Base-by-base conservation (phyloP, 1,140 invertebrate genomes). In the Drosophila kepulauana region DNA sequence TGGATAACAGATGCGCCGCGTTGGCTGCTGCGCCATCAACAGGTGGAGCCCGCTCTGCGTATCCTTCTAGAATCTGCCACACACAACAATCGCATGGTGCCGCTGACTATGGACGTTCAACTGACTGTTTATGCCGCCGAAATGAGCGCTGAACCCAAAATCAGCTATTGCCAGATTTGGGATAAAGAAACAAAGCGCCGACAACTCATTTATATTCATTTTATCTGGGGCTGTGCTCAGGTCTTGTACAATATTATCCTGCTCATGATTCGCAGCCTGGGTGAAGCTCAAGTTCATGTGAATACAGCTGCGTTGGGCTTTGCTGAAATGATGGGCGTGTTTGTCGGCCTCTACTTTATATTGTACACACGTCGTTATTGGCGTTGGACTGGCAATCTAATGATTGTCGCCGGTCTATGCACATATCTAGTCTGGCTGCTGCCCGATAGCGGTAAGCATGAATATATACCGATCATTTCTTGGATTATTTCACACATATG, bases 1-100 rank as follows among this genome's bases (percentile, higher is more conserved):
- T 93, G 92, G 92, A 92, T 93, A 46, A 81, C 93, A 0, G 92
- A 93, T 75, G 82, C 92, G 11, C 93, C 93, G 1, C 85, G 92
- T 13, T 93, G 93, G 93, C 74, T 93, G 20, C 73, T 93, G 10
- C 79, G 82, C 1, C 85, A 86, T 13, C 82, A 92, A 6, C 82
- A 91, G 7, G 73, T 93, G 7, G 91, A 92, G 56, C 73, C 76
- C 1, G 89, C 89, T 0, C 59, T 92, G 28, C 67, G 80, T 8
- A 75, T 92, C 15, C 57, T 93, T 0, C 59, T 93, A 13, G 82
- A 92, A 59, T 93, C 92, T 3, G 87, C 91, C 33, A 82, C 81
- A 1, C 78, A 91, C n/a, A 93, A 93, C 76, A 91, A 92, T 51
- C 82, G 81, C 4, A 78, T 87, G 54, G 82, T 93, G 7, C 92